Conservation (phyloP, 2,888 invertebrate species). For the Lepeophtheirus nordmannii region DNA sequence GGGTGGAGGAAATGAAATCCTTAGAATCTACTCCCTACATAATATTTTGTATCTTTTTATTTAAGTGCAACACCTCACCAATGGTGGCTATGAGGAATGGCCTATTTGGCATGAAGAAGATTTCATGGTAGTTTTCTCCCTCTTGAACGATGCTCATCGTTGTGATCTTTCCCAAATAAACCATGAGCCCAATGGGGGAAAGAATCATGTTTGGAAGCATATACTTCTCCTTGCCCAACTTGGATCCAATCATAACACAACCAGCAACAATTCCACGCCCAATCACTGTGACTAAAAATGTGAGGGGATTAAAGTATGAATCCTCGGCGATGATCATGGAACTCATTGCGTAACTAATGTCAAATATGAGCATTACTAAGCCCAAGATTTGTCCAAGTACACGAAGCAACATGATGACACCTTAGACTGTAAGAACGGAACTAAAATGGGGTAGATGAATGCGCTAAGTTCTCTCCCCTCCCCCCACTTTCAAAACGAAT, state of each 20-base stretch:
- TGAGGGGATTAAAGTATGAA: not conserved
- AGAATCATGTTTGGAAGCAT: constrained; percentile 1
- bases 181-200: not conserved
- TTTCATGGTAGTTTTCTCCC: not conserved
- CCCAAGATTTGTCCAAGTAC: not conserved
- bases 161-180: not conserved
- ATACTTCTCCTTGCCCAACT: not conserved
- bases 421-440: too few species aligned
- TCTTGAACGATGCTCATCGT: not conserved
- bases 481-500: not conserved
- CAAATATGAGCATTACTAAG: not conserved
- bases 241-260: not conserved
- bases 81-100: constrained; percentile 1
- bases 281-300: not conserved
- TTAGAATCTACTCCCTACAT: not conserved
- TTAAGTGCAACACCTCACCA: not conserved
- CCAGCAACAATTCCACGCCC: not conserved
- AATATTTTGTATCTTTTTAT: not conserved
- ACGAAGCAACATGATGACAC: not conserved
- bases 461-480: not conserved
- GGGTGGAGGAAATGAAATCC: too few species aligned
- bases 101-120: not conserved
- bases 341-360: not conserved
- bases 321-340: not conserved
- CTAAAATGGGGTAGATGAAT: too few species aligned